Conservation (phyloP, 1,140 invertebrate species). For the Phenacoccus solenopsis region DNA sequence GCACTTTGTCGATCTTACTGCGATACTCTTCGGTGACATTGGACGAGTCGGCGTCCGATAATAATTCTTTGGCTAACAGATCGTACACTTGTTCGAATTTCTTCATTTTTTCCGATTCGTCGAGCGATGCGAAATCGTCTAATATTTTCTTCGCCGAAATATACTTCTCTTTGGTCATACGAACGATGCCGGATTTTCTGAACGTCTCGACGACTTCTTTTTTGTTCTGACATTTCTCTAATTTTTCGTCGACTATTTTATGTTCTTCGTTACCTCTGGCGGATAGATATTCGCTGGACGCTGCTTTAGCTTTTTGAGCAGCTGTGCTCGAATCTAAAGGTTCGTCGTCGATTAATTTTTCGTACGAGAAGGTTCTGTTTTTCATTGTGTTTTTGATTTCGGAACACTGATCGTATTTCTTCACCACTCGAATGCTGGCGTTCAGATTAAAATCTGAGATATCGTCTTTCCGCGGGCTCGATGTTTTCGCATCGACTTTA, state of each 20-base stretch:
- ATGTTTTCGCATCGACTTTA: not conserved
- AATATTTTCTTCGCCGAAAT: not conserved
- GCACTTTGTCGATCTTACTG: not conserved
- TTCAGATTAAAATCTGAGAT: not conserved
- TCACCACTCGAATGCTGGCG: not conserved
- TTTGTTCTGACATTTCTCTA: not conserved
- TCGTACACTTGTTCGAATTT: not conserved
- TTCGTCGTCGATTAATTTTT: not conserved
- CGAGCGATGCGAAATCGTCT: not conserved
- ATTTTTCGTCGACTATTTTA: not conserved
- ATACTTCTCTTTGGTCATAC: not conserved
- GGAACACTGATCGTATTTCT: not conserved
- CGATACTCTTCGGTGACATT: not conserved
- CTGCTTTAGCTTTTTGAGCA: too few relatives aligned
- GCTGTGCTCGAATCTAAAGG: too few relatives aligned
- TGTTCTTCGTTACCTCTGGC: too few relatives aligned
- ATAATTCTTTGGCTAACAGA: not conserved
- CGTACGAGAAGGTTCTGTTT: not conserved
- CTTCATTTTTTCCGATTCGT: not conserved
- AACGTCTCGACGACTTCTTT: not conserved
- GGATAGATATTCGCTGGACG: too few relatives aligned
- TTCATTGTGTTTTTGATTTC: not conserved
- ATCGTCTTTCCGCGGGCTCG: not conserved
- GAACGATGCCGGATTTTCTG: not conserved
- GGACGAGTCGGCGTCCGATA: not conserved